These are phyloP conservation scores for Chiropotes sagulatus DNA, from an alignment of 2,797 vertebrate genomes.

Conservation along the genomic window DNA sequence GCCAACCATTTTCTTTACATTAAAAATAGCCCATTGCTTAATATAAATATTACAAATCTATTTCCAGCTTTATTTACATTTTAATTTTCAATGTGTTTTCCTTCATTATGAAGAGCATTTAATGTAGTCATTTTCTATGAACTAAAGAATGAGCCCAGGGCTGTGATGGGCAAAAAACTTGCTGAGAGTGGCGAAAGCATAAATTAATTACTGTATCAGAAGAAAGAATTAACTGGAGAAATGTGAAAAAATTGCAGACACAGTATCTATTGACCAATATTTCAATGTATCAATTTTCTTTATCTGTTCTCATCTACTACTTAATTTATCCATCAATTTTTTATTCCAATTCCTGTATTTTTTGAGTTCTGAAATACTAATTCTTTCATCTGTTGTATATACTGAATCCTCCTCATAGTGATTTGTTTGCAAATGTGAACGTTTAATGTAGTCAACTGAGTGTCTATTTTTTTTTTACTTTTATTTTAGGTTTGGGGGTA, in stretches of 20 bases:
- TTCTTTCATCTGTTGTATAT: neutral
- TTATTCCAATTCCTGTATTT: neutral
- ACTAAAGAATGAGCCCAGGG: neutral
- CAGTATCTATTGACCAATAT: neutral
- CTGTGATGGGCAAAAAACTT: neutral
- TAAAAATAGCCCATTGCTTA: neutral
- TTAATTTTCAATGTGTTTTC: neutral
- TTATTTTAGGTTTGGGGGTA: neutral
- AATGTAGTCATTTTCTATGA: neutral
- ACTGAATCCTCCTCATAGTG: neutral
- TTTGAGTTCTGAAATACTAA: neutral
- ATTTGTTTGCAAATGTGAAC: neutral
- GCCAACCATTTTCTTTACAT: neutral
- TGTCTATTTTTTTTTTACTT: neutral
- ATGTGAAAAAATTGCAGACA: neutral
- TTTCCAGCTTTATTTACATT: neutral
- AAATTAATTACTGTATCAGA: neutral
- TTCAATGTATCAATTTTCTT: neutral
- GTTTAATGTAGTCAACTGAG: neutral
- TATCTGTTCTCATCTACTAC: neutral
- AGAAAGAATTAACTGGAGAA: neutral
- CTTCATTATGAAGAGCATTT: neutral
- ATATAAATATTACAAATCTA: neutral
- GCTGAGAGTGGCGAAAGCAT: neutral
- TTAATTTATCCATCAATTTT: neutral